Evolutionary conservation across 2,888 invertebrate species (phyloP).

Genomic region (Cheilosia vernalis): DNA sequence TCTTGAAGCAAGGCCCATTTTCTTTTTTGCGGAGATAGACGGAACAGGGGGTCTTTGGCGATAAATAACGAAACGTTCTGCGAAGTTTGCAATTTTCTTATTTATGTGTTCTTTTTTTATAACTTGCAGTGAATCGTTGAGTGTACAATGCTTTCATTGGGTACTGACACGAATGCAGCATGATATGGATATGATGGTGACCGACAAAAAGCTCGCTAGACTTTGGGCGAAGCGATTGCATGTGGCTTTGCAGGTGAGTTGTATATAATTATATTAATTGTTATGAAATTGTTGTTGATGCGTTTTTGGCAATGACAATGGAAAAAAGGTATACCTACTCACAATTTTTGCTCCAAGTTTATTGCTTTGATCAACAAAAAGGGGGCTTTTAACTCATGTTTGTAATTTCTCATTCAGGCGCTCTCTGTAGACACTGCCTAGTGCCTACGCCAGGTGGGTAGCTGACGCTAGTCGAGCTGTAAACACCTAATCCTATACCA

Average conservation of each 20-base stretch:
- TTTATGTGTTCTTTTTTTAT: conserved; percentile 25
- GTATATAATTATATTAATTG: not conserved
- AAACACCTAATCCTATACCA: too few species aligned
- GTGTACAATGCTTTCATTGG: conserved; percentile 95
- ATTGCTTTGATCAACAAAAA: too few species aligned
- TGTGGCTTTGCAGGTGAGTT: conserved; percentile 87
- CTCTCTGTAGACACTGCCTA: too few species aligned
- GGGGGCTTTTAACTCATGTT: too few species aligned
- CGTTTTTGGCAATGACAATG: not conserved
- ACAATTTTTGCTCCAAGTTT: not conserved
- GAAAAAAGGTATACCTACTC: not conserved
- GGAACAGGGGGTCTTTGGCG: not conserved
- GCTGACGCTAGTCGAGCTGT: too few species aligned
- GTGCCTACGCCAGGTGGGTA: too few species aligned
- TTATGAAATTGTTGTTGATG: too few species aligned
- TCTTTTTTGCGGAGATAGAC: conserved; percentile 6
- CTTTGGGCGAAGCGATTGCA: conserved; percentile 94
- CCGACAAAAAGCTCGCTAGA: conserved; percentile 92
- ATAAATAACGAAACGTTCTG: conserved; percentile 36
- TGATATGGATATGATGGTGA: conserved; percentile 93
- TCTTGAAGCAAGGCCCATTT: conserved; percentile 29
- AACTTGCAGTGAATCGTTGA: conserved; percentile 92
- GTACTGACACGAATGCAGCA: conserved; percentile 89
- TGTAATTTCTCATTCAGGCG: too few species aligned
- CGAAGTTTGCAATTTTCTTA: conserved; percentile 33